Base-by-base conservation (phyloP, 2,888 invertebrate genomes). In the Clistopyga incitator region DNA sequence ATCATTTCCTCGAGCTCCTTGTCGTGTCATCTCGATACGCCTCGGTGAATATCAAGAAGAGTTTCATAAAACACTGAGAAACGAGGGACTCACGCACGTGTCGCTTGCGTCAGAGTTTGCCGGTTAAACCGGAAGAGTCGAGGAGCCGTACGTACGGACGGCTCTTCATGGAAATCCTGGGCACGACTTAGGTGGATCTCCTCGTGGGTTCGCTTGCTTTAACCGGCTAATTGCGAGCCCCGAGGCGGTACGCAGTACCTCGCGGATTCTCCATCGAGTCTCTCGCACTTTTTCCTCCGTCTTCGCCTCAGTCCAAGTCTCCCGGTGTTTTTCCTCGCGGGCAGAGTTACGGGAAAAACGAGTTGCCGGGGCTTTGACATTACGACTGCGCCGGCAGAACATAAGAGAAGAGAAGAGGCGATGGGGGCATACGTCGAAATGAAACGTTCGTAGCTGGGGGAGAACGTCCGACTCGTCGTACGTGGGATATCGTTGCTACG, bases 211-310 rank as follows among this genome's bases (percentile, higher is more conserved):
- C 76, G 77, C 84, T 79, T 77, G 74, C 82, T 84, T 84, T 77
- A 84, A 84, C 79, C 82, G 47, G 78, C 82, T 82, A 84, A 84
- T 84, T 84, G 82, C 82, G 72, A 65, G 82, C 67, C 76, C 72
- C 65, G 77, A 72, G 79, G 81, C 79, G 76, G 65, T 76, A 79
- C n/a, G n/a, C n/a, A 76, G 75, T 71, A 42, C 64, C 61, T 61
- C 75, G 65, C 50, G 76, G 65, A 70, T 74, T 45, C 65, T 56
- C 15, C 54, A 61, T 56, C 67, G 23, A 67, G 47, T 78, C 45
- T 54, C 59, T 75, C 67, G 70, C 50, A 59, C 45, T 42, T 23
- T 61, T 68, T 59, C 29, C 42, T 68, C 52, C 59, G 25, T 45
- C 23, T 80, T 47, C 20, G 10, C 52, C 45, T 65, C 45, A 45